These are phyloP conservation scores for Otocyon megalotis DNA, from an alignment of 2,113 vertebrate species.

Conservation along the genomic window DNA sequence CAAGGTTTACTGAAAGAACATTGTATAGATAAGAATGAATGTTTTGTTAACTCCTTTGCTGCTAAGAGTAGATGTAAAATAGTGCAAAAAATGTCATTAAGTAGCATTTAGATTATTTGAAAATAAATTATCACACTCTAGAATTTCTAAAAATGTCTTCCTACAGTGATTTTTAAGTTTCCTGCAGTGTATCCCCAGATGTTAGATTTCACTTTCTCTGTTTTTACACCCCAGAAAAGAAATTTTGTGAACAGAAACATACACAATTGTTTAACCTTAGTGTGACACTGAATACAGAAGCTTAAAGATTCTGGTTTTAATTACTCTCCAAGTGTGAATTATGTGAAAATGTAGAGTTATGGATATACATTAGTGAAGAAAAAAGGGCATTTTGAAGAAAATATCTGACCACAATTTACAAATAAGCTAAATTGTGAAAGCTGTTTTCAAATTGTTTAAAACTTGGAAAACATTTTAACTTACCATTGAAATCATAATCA, in stretches of 20 bases:
- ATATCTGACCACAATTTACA: neutral
- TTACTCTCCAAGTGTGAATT: neutral
- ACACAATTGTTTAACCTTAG: neutral
- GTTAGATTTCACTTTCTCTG: neutral
- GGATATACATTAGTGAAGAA: neutral
- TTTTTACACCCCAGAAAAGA: neutral
- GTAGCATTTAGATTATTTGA: constrained; percentile 23
- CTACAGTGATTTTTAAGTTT: neutral
- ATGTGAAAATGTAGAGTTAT: neutral
- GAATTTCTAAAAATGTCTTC: constrained; percentile 26
- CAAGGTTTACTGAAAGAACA: constrained; percentile 75
- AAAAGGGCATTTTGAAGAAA: neutral
- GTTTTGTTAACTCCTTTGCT: constrained; percentile 73
- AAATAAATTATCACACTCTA: constrained; percentile 50
- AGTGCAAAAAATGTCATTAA: constrained; percentile 12
- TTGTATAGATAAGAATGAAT: constrained; percentile 79
- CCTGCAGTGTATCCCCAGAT: neutral
- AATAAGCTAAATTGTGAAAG: neutral
- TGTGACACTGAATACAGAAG: neutral
- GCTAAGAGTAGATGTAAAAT: constrained; percentile 3
- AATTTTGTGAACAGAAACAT: neutral
- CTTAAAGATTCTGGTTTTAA: neutral
- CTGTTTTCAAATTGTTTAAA: neutral
- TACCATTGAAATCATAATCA: neutral
- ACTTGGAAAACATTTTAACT: neutral